Evolutionary conservation across 1,140 invertebrate genomes (phyloP).

Genomic region (Drosophila subpulchrella): DNA sequence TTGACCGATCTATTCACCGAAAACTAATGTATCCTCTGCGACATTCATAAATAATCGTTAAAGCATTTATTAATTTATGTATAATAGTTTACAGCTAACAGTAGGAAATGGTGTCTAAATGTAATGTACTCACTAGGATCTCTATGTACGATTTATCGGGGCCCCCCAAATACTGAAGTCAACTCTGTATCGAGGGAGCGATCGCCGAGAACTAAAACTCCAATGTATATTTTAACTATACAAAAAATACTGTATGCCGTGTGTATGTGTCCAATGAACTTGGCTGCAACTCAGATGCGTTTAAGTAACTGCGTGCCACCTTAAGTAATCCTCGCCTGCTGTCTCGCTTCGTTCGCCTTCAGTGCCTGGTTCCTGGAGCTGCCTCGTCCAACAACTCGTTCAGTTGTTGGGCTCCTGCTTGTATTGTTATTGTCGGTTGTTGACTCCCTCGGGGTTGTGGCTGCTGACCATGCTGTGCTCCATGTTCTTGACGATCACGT

Average conservation of each 20-base stretch:
- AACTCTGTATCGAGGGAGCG: slow-evolving; percentile 52
- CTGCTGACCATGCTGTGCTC: slow-evolving; percentile 75
- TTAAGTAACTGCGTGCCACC: slow-evolving; percentile 73
- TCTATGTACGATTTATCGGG: slow-evolving; percentile 56
- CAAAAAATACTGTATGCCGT: slow-evolving; percentile 81
- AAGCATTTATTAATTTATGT: slow-evolving; percentile 80
- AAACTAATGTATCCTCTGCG: background rate
- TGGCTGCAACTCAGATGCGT: slow-evolving; percentile 61
- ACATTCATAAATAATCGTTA: slow-evolving; percentile 56
- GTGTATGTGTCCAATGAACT: slow-evolving; percentile 37
- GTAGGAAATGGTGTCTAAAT: slow-evolving; percentile 82
- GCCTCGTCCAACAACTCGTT: slow-evolving; percentile 70
- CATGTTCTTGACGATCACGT: slow-evolving; percentile 84
- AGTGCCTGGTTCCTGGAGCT: slow-evolving; percentile 58
- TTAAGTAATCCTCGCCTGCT: slow-evolving; percentile 58
- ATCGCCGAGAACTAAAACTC: slow-evolving; percentile 63
- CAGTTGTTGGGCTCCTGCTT: slow-evolving; percentile 81
- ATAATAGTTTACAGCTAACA: slow-evolving; percentile 79
- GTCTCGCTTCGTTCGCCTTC: slow-evolving; percentile 16
- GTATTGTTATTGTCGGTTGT: slow-evolving; percentile 80
- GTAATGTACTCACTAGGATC: slow-evolving; percentile 63
- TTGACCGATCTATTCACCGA: no score
- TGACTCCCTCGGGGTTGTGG: slow-evolving; percentile 72
- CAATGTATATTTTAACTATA: slow-evolving; percentile 80
- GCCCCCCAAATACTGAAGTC: slow-evolving; percentile 51